Conservation (phyloP, 2,113 vertebrate species). For the Myodes glareolus region DNA sequence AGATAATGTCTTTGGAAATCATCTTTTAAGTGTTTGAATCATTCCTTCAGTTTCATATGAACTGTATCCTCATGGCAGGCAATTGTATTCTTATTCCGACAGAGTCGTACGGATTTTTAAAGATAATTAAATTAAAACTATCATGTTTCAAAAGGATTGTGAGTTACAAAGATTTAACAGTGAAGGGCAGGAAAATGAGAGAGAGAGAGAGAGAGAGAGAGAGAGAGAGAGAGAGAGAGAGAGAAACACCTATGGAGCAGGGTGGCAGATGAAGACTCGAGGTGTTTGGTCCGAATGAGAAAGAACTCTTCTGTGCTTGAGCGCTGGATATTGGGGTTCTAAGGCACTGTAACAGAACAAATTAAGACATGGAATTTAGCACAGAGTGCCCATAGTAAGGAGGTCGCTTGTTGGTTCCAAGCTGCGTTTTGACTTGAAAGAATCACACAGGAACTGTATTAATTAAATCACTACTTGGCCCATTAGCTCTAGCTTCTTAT, state of each 20-base stretch:
- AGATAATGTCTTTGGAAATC: not conserved
- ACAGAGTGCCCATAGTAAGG: too few relatives aligned
- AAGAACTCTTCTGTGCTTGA: not conserved
- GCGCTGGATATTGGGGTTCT: not conserved
- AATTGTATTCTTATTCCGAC: not conserved
- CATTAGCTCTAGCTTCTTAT: too few relatives aligned
- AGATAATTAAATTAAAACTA: not conserved
- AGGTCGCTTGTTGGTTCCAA: too few relatives aligned
- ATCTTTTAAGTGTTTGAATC: not conserved
- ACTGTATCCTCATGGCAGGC: not conserved
- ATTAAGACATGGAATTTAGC: not conserved
- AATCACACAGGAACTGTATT: too few relatives aligned
- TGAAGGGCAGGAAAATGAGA: not conserved
- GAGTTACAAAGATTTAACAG: not conserved
- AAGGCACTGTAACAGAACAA: not conserved
- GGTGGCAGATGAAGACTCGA: not conserved
- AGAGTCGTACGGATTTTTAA: not conserved
- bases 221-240: not conserved
- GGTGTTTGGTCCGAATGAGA: not conserved
- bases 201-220: not conserved
- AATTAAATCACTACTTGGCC: too few relatives aligned
- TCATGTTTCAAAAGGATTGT: not conserved
- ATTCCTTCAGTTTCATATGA: conserved; percentile 33
- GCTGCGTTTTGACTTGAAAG: too few relatives aligned
- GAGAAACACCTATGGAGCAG: not conserved